A percentile compares a stretch with the other conserved stretches of the same genome.
These are phyloP conservation scores for Scrobipalpa costella DNA, from an alignment of 2,888 invertebrate genomes.

Conservation along the genomic window DNA sequence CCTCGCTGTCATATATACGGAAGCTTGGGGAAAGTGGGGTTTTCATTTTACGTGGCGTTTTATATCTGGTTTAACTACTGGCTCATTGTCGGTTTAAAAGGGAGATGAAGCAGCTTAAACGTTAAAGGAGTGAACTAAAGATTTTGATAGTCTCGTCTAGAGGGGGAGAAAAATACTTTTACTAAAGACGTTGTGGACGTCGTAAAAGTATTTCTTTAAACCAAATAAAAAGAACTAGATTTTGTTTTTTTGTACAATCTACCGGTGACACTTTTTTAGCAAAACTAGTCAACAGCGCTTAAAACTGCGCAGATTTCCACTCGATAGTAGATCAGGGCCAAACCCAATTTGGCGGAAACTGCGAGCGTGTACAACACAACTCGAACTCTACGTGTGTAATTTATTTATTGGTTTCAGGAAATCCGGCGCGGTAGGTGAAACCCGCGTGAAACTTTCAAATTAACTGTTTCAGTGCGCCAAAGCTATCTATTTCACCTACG, in stretches of 20 bases:
- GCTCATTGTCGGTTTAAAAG: not conserved
- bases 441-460: slow-evolving; percentile 25
- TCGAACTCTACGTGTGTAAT: slow-evolving; percentile 20
- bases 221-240: too few relatives aligned
- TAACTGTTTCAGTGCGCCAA: slow-evolving; percentile 20
- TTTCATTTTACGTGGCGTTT: not conserved
- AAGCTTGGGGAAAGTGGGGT: slow-evolving; percentile 1
- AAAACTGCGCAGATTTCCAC: not conserved
- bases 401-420: slow-evolving; percentile 22
- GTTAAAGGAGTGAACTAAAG: not conserved
- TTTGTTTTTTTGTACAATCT: too few relatives aligned
- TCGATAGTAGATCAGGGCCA: not conserved
- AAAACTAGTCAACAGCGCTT: not conserved
- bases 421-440: not conserved
- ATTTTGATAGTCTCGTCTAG: not conserved
- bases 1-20: slow-evolving; percentile 10
- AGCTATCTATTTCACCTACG: too few relatives aligned
- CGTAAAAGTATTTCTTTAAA: too few relatives aligned
- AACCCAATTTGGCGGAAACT: not conserved
- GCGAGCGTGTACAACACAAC: not conserved
- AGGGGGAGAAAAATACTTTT: too few relatives aligned
- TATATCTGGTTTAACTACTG: not conserved
- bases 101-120: not conserved
- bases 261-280: not conserved
- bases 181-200: too few relatives aligned